Percentiles rank a stretch among this genome's conserved stretches.
Evolutionary conservation across 2,797 vertebrate species (phyloP).

Genomic region (Lepus townsendii): DNA sequence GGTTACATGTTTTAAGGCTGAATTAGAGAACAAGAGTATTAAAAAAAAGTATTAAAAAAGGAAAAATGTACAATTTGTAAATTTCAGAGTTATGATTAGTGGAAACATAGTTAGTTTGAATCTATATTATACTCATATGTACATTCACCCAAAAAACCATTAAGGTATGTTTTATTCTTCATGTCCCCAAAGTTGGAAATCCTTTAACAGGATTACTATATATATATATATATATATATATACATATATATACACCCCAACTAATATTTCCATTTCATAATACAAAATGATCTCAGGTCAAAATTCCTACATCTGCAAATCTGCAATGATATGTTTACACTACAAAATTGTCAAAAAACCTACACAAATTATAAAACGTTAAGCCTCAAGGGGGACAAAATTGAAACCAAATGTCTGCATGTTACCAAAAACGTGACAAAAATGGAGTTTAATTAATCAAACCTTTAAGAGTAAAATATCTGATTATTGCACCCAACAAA

Average conservation of each 20-base stretch:
- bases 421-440: slow-evolving; percentile 82
- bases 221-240: not conserved
- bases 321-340: slow-evolving; percentile 48
- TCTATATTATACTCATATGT: not conserved
- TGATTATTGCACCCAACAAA: slow-evolving; percentile 54
- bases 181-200: slow-evolving; percentile 57
- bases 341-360: slow-evolving; percentile 66
- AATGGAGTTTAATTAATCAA: slow-evolving; percentile 81
- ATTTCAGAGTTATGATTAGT: slow-evolving; percentile 19
- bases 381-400: slow-evolving; percentile 53
- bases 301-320: slow-evolving; percentile 68
- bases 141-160: slow-evolving; percentile 35
- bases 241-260: slow-evolving; percentile 44
- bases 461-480: slow-evolving; percentile 80
- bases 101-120: slow-evolving; percentile 24
- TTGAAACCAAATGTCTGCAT: slow-evolving; percentile 65
- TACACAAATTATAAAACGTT: slow-evolving; percentile 71
- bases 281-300: slow-evolving; percentile 73
- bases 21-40: slow-evolving; percentile 32
- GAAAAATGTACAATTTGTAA: not conserved
- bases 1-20: slow-evolving; percentile 26
- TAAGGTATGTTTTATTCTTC: slow-evolving; percentile 51
- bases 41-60: not conserved
- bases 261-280: slow-evolving; percentile 46
- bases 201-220: slow-evolving; percentile 50